These are phyloP conservation scores for Caenorhabditis plicata DNA, from an alignment of 2,888 invertebrate species.

Conservation along the genomic window DNA sequence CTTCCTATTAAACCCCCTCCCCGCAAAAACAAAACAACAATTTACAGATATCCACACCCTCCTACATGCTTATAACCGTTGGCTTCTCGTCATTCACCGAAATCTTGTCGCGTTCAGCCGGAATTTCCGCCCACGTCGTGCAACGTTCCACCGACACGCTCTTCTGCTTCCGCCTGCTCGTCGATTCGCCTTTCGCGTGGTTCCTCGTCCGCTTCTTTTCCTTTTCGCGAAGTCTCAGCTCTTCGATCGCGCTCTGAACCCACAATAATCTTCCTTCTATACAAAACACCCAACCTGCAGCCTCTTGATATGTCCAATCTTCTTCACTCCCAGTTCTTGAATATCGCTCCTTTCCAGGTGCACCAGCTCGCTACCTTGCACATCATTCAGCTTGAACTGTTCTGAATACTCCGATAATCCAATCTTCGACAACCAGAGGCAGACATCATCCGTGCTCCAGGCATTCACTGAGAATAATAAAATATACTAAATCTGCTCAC, in stretches of 20 bases:
- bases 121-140: no score
- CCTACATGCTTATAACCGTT: no score
- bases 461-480: slow-evolving; percentile 51
- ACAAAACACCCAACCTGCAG: slow-evolving; percentile 71
- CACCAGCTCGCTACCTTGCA: slow-evolving; percentile 40
- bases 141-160: neutral
- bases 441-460: slow-evolving; percentile 88
- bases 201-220: neutral
- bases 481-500: slow-evolving; percentile 5
- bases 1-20: no score
- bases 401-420: slow-evolving; percentile 87
- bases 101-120: slow-evolving; percentile 12
- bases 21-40: slow-evolving; percentile 2
- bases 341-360: slow-evolving; percentile 76
- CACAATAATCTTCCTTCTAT: slow-evolving; percentile 1
- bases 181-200: slow-evolving; percentile 17
- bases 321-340: slow-evolving; percentile 84
- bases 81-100: no score
- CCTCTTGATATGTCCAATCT: slow-evolving; percentile 93
- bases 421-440: slow-evolving; percentile 83
- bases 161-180: slow-evolving; percentile 6
- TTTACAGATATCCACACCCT: no score
- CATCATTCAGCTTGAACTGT: slow-evolving; percentile 74
- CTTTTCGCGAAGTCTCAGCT: slow-evolving; percentile 12
- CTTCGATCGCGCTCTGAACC: slow-evolving; percentile 26